Evolutionary conservation across 2,113 vertebrate species (phyloP).

Genomic region (Orthonyx spaldingii): DNA sequence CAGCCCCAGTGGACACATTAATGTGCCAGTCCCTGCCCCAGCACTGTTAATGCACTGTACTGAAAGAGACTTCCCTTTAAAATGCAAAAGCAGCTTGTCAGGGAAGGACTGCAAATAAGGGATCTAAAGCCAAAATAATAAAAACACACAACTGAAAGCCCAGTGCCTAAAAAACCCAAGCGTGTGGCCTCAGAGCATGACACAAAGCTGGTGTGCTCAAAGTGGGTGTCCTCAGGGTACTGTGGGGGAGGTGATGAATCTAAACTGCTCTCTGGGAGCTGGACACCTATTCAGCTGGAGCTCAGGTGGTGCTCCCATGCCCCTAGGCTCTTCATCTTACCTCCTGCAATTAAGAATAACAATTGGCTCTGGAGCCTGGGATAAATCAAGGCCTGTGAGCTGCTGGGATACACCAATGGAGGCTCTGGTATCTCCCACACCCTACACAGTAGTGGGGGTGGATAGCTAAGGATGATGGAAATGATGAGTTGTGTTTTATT

Average conservation of each 20-base stretch:
- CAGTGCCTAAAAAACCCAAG: conserved; percentile 5
- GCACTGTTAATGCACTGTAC: conserved; percentile 7
- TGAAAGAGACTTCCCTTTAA: conserved; percentile 59
- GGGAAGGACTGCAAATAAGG: conserved; percentile 53
- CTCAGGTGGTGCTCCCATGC: conserved; percentile 3
- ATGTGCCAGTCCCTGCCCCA: conserved; percentile 30
- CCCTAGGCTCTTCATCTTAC: neutral
- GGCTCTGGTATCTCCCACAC: neutral
- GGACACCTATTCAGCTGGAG: neutral
- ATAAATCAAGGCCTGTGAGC: neutral
- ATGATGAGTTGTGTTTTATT: neutral
- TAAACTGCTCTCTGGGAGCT: neutral
- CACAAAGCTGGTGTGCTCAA: neutral
- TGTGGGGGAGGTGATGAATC: neutral
- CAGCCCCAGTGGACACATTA: neutral
- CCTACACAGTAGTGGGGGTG: neutral
- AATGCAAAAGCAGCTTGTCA: conserved; percentile 59
- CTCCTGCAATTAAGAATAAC: neutral
- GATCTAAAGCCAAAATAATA: conserved; percentile 55
- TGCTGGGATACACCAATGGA: neutral
- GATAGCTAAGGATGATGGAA: neutral
- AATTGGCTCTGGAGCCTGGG: neutral
- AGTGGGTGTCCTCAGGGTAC: conserved; percentile 39
- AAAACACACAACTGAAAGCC: conserved; percentile 37
- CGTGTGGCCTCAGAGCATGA: neutral